Conservation (phyloP, 2,888 invertebrate species). For the Yponomeuta sedellus region DNA sequence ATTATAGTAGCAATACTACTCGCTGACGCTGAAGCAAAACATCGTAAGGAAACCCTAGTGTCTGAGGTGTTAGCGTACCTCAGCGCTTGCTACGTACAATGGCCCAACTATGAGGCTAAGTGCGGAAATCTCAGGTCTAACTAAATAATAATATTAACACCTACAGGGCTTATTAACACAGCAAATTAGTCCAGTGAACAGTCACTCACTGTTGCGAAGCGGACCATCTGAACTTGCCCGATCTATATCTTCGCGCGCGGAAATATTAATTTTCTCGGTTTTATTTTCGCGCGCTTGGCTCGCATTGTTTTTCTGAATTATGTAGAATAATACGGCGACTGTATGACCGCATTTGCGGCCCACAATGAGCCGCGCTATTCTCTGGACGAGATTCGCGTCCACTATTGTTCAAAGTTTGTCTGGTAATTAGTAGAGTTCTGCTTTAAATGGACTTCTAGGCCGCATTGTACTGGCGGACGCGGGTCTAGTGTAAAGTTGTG, state of each 20-base stretch:
- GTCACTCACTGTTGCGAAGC: neutral
- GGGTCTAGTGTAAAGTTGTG: neutral
- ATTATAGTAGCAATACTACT: no score
- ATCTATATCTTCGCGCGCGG: constrained; percentile 2
- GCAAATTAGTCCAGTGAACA: neutral
- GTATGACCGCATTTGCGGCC: constrained; percentile 69
- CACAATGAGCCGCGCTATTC: constrained; percentile 67
- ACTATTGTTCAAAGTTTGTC: constrained; percentile 75
- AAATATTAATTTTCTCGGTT: constrained; percentile 56
- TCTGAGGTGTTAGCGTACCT: no score
- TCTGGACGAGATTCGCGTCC: constrained; percentile 70
- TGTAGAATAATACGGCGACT: constrained; percentile 64
- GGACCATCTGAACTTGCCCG: neutral
- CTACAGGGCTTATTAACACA: no score
- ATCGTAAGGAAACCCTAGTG: no score
- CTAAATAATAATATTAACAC: no score
- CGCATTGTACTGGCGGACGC: constrained; percentile 45
- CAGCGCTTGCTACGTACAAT: no score
- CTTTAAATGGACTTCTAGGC: constrained; percentile 63
- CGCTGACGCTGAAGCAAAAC: no score
- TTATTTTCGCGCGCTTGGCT: constrained; percentile 60
- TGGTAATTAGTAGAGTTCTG: constrained; percentile 70
- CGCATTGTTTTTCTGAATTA: constrained; percentile 70
- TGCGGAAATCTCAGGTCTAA: no score
- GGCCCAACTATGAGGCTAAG: no score